Percentiles rank a stretch among this genome's conserved stretches.
Conservation (phyloP, 1,140 invertebrate species). For the Trichonephila clavipes region DNA sequence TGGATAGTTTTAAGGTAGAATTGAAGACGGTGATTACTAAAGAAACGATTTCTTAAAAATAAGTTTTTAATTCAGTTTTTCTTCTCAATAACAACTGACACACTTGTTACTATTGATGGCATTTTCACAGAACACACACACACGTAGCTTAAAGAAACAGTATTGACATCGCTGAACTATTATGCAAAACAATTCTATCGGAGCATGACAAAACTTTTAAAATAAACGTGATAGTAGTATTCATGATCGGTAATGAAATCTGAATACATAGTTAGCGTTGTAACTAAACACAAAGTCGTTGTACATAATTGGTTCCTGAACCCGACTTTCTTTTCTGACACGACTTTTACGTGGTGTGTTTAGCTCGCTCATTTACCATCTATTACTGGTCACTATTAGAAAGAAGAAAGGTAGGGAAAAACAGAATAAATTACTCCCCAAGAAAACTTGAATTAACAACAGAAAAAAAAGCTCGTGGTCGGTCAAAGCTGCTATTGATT, state of each 20-base stretch:
- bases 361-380: background rate
- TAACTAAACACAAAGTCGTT: background rate
- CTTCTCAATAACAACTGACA: no score
- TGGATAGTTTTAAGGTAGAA: no score
- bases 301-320: background rate
- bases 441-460: background rate
- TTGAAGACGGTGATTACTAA: no score
- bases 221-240: slow-evolving; percentile 11
- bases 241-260: background rate
- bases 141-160: no score
- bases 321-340: background rate
- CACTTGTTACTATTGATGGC: no score
- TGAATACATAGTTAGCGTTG: background rate
- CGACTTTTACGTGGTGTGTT: background rate
- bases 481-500: slow-evolving; percentile 2
- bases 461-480: background rate
- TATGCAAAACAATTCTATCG: background rate
- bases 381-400: background rate
- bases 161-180: background rate
- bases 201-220: background rate
- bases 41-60: no score
- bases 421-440: background rate
- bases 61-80: no score
- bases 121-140: no score
- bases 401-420: background rate